Evolutionary conservation across 1,140 invertebrate species (phyloP), one percentile per base, ranked within the genome.

Genomic region (Drosophila novamexicana): DNA sequence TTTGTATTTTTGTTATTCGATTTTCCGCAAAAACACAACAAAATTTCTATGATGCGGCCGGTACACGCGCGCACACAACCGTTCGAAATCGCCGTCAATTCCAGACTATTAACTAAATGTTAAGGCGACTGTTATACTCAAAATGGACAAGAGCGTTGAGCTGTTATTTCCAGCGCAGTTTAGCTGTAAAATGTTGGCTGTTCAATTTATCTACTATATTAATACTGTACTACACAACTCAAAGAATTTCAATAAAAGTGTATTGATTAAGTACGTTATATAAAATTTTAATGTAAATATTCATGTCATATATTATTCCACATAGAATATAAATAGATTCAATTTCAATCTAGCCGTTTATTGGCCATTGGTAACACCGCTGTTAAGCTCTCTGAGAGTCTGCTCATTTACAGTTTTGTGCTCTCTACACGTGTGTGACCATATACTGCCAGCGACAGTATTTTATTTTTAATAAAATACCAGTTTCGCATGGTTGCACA

Each of bases 1-100:
- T 86, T 47, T 59, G 62, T 52, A 42, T 71, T 63, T 63, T 52
- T 63, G 74, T 69, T 63, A 74, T 82, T 78, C 63, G 71, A 82
- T 88, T 82, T 83, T 79, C 79, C 83, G 73, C 63, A 79, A 68
- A 70, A 79, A 86, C 80, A 86, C 68, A 86, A 71, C 81, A 86
- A 82, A 83, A 79, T 64, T 71, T 54, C 47, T 49, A 36, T 59
- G 39, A 66, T 50, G 57, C 71, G 65, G 37, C 65, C 71, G 65
- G 36, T 61, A 69, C 67, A 70, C 67, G 53, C 66, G 67, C 67
- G 53, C 59, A 68, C 59, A 70, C 67, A 64, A 70, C 72, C 66
- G 53, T 52, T 58, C 72, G 52, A 70, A 75, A 69, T 63, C 65
- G 66, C 65, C 66, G 66, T 74, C 66, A 75, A 75, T 58, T 75